Base-by-base conservation (phyloP, 2,888 invertebrate genomes). In the Brachynemurus nebulosus region DNA sequence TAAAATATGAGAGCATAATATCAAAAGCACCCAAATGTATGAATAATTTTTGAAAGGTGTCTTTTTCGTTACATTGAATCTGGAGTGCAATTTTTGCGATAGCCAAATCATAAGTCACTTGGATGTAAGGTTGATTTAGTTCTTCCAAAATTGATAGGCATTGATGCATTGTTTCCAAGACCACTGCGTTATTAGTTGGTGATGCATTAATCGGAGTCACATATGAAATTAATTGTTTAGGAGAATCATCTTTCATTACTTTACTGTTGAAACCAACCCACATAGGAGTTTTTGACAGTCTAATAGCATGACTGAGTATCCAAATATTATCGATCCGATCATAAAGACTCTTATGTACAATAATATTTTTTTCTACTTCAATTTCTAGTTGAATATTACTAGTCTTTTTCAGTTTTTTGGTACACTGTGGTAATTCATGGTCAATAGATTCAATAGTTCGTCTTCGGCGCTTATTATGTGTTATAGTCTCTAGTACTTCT, bases 11-110 rank as follows among this genome's bases (percentile, higher is more conserved):
- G 49, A 56, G 47, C 49, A 51, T 50, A 18, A 56, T 52, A 33
- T 57, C 55, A 45, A 57, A 57, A 16, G 50, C 21, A 38, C 55
- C 56, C 4, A 57, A 45, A 37, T 56, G 47, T 38, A 57, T 57
- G 27, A 57, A 57, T 4, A 39, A 18, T 19, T 19, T 21, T 41
- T 56, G 46, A 54, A 55, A 60, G 45, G 45, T 47, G 44, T 54
- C 51, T 25, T 27, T 39, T 45, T 54, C 52, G n/a, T 45, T 45
- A 34, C 48, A 18, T 48, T 58, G 53, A 35, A 59, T 55, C 51
- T 53, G 51, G 21, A 53, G 41, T 5, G 51, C 52, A 35, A 54
- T 45, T 51, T 42, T 51, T 18, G 50, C 49, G 17, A 50, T 50
- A 16, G 47, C 46, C 34, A 49, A 43, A 43, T 51, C 51, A 19